Conservation (phyloP, 92 coral and sea anemone genomes). For the Phenganax stokvisi region DNA sequence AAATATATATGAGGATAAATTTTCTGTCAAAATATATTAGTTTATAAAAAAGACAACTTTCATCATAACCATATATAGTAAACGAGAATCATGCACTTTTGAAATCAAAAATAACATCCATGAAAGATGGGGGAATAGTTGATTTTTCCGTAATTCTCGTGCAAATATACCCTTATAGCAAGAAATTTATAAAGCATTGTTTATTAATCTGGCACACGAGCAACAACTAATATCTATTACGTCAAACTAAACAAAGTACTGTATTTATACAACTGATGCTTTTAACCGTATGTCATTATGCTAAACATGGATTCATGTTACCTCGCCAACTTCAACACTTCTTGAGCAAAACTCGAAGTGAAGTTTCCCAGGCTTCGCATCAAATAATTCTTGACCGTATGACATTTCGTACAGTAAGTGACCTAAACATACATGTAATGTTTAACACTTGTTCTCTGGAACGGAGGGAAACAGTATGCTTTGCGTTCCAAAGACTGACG, state of each 20-base stretch:
- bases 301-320: neutral
- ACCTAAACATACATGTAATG: constrained; percentile 35
- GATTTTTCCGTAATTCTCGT: neutral
- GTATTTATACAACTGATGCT: too few relatives aligned
- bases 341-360: constrained; percentile 37
- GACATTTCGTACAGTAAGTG: constrained; percentile 77
- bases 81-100: too few relatives aligned
- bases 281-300: too few relatives aligned
- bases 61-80: too few relatives aligned
- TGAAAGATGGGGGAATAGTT: too few relatives aligned
- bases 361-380: constrained; percentile 59
- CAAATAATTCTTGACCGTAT: constrained; percentile 65
- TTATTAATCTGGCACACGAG: neutral
- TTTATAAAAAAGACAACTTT: too few relatives aligned
- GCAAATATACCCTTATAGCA: neutral
- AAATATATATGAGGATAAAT: neutral
- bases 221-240: too few relatives aligned
- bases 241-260: neutral
- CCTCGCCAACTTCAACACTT: constrained; percentile 42
- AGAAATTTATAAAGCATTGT: neutral
- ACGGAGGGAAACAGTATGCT: too few relatives aligned
- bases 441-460: too few relatives aligned
- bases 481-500: too few relatives aligned
- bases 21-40: too few relatives aligned
- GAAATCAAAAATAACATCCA: too few relatives aligned